phyloP scores from a whole-genome alignment of 2,888 invertebrate species.

The Eupithecia insigniata region DNA sequence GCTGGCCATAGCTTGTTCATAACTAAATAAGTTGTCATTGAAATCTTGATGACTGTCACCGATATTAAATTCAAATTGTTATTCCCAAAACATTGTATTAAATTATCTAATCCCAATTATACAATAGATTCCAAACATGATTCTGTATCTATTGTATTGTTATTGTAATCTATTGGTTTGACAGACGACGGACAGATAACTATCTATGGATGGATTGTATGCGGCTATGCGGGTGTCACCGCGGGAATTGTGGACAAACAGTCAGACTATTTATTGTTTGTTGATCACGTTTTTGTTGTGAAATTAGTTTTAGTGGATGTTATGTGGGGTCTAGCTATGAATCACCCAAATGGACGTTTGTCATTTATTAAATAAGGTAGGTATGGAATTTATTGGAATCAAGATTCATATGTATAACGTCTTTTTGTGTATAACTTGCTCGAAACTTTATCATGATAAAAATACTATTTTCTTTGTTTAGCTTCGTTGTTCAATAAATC shows the following conservation, averaged over 20 bases:
- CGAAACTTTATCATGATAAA: background rate
- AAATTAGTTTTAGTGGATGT: conserved; percentile 28
- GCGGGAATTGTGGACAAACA: conserved; percentile 27
- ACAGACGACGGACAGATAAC: conserved; percentile 53
- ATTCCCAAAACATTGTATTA: conserved; percentile 44
- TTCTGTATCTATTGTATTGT: conserved; percentile 54
- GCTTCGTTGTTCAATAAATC: background rate
- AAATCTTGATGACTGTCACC: conserved; percentile 22
- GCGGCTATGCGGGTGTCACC: conserved; percentile 58
- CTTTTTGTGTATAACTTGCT: background rate
- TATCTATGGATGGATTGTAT: conserved; percentile 63
- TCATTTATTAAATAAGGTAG: background rate
- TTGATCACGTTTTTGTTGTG: conserved; percentile 38
- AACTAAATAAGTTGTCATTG: conserved; percentile 15
- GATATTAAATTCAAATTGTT: conserved; percentile 32
- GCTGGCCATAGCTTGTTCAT: conserved; percentile 3
- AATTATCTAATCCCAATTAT: conserved; percentile 51
- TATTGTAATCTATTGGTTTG: conserved; percentile 54
- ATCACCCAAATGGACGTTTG: conserved; percentile 12
- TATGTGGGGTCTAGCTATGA: conserved; percentile 19
- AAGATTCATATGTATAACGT: background rate
- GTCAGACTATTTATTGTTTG: conserved; percentile 38
- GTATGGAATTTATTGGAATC: background rate
- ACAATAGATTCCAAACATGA: conserved; percentile 48
- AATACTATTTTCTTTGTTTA: background rate